A percentile compares a stretch with the other conserved stretches of the same genome.
Conservation (phyloP, 2,888 invertebrate species). For the Dermolepida albohirtum region DNA sequence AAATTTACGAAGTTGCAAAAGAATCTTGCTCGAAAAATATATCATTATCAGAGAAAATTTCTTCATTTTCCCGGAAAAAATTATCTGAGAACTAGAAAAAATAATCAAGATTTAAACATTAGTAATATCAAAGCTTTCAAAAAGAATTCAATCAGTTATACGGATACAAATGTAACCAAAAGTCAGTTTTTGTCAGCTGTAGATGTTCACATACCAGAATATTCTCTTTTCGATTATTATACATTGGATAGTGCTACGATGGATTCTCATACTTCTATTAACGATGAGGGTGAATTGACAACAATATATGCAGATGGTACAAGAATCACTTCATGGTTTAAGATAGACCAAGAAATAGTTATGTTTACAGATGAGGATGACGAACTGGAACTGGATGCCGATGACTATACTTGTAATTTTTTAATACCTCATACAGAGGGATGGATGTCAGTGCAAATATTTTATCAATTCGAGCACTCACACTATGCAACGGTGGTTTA, state of each 20-base stretch:
- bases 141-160: background rate
- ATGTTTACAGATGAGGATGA: constrained; percentile 7
- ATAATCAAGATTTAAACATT: constrained; percentile 1
- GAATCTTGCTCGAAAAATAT: constrained; percentile 30
- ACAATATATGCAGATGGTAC: constrained; percentile 40
- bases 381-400: constrained; percentile 33
- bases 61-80: constrained; percentile 22
- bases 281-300: constrained; percentile 37
- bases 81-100: constrained; percentile 20
- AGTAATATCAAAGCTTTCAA: constrained; percentile 1
- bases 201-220: constrained; percentile 20
- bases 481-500: constrained; percentile 39
- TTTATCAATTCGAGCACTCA: constrained; percentile 40
- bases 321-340: constrained; percentile 41
- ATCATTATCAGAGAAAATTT: constrained; percentile 36
- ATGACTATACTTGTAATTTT: constrained; percentile 42
- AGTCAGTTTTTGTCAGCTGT: constrained; percentile 21
- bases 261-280: constrained; percentile 34
- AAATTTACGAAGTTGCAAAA: constrained; percentile 30
- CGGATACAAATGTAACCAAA: background rate
- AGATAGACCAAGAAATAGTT: constrained; percentile 41
- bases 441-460: constrained; percentile 38
- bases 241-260: constrained; percentile 21
- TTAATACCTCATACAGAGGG: constrained; percentile 36
- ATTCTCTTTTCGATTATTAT: constrained; percentile 29